Evolutionary conservation across 2,797 vertebrate genomes (phyloP).

Genomic region (Anguilla obscura): DNA sequence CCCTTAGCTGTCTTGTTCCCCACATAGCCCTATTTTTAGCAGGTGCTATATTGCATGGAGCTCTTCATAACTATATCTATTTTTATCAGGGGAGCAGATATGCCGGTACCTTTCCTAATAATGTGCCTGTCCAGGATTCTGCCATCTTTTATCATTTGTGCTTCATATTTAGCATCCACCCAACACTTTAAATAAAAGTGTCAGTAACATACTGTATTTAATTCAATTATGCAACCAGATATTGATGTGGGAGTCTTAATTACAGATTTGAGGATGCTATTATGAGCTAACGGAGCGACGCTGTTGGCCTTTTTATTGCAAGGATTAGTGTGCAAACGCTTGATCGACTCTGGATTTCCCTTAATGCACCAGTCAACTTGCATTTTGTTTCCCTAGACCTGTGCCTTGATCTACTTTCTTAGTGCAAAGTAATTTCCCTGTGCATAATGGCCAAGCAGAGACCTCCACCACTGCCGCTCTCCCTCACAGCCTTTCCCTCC

Average conservation of each 20-base stretch:
- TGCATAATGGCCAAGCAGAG: not conserved
- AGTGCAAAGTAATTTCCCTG: not conserved
- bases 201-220: not conserved
- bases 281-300: not conserved
- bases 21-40: not conserved
- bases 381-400: not conserved
- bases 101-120: not conserved
- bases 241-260: not conserved
- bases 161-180: not conserved
- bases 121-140: not conserved
- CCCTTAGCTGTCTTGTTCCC: not conserved
- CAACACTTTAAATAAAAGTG: not conserved
- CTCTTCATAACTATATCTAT: not conserved
- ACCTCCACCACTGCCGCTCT: not conserved
- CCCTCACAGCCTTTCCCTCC: not conserved
- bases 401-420: not conserved
- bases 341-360: slow-evolving; percentile 1
- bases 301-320: not conserved
- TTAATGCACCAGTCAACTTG: not conserved
- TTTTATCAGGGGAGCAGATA: not conserved
- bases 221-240: not conserved
- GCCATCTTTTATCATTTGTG: not conserved
- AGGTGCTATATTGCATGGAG: not conserved
- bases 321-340: not conserved
- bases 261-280: not conserved